Conservation (phyloP, 2,888 invertebrate species). For the Thera britannica region DNA sequence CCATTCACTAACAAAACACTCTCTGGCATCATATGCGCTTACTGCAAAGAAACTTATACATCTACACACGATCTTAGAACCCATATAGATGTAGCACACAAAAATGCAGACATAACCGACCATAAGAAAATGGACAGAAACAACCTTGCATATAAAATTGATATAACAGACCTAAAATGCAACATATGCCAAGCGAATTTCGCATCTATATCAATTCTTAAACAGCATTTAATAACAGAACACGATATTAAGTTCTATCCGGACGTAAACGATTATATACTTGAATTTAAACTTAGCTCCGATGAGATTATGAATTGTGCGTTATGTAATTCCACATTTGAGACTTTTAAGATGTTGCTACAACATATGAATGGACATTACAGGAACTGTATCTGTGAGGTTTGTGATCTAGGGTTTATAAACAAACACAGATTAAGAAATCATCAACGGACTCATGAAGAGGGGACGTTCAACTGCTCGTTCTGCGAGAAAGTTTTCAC, state of each 20-base stretch:
- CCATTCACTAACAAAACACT: constrained; percentile 71
- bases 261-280: constrained; percentile 65
- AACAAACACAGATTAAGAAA: constrained; percentile 69
- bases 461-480: constrained; percentile 65
- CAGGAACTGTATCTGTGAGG: constrained; percentile 71
- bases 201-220: constrained; percentile 57
- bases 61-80: constrained; percentile 53
- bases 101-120: constrained; percentile 53
- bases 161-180: constrained; percentile 70
- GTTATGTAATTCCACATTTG: constrained; percentile 66
- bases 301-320: constrained; percentile 66
- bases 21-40: constrained; percentile 67
- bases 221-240: constrained; percentile 60
- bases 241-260: constrained; percentile 69
- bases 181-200: constrained; percentile 55
- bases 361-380: constrained; percentile 79
- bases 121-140: constrained; percentile 63
- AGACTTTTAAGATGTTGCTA: constrained; percentile 72
- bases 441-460: constrained; percentile 69
- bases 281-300: constrained; percentile 69
- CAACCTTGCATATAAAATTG: constrained; percentile 72
- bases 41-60: constrained; percentile 62
- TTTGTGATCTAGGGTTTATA: constrained; percentile 72
- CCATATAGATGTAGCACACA: constrained; percentile 57
- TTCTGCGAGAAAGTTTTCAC: constrained; percentile 72